Base-by-base conservation (phyloP, 2,113 vertebrate species). In the Platichthys stellatus region DNA sequence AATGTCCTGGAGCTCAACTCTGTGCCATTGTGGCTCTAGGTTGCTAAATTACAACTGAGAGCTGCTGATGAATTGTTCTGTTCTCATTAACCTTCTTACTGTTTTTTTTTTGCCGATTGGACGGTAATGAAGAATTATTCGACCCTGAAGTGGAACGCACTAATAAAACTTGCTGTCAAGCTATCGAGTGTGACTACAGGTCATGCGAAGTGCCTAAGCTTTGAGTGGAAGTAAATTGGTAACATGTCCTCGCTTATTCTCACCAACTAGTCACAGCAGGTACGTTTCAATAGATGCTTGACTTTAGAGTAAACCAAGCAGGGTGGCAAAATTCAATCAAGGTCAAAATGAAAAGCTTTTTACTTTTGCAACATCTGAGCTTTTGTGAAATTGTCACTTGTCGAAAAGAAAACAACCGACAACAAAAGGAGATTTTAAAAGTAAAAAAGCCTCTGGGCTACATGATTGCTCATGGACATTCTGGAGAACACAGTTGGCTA, bases 21-120 rank as follows among this genome's bases (percentile, higher is more conserved):
- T 69, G 68, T 82, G 64, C 84, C 76, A 66, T 54, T 69, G 71
- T 71, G 72, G 84, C 86, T 89, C 79, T 73, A 43, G 83, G 90
- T 85, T 90, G 78, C 82, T 88, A 88, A 90, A 90, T 92, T 90
- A 83, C 85, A 89, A 90, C 80, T 80, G 88, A 88, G 88, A 74
- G 86, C 82, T 20, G 24, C 89, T 90, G 88, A 93, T 93, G 86
- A 92, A 92, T 89, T 80, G 84, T 78, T 62, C 85, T 75, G 78
- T 72, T 84, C 82, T 87, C 72, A 72, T 87, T 92, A 92, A 93
- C 87, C 86, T 83, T 85, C 83, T 91, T 94, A 31, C 91, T 73
- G 59, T 23, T 75, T 84, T 85, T 78, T 72, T 24, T 23, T 23
- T 23, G 23, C 70, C 85, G 23, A 92, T 31, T 87, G 85, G 90